Conservation (phyloP, 2,113 vertebrate species). For the Odontophorus gujanensis region DNA sequence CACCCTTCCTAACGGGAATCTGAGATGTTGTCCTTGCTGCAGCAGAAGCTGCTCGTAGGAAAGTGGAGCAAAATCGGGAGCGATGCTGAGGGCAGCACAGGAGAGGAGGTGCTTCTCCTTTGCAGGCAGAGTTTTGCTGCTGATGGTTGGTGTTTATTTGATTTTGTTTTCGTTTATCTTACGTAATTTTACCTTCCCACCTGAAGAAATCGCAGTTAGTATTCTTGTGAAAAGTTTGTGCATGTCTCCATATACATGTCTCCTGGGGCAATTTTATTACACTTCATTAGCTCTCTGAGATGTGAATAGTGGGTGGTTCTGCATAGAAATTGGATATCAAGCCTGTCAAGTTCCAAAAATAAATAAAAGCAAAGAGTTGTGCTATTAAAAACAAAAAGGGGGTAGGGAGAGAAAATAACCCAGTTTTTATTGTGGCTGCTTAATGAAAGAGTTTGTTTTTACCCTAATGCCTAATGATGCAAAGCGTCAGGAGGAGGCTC, state of each 20-base stretch:
- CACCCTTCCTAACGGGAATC: not conserved
- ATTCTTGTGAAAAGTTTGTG: not conserved
- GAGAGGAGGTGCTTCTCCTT: not conserved
- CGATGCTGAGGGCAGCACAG: not conserved
- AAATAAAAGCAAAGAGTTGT: constrained; percentile 13
- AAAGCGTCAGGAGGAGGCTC: not conserved
- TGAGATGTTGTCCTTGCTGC: not conserved
- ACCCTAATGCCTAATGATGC: not conserved
- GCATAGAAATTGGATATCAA: not conserved
- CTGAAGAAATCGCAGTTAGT: not conserved
- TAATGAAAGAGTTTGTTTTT: constrained; percentile 11
- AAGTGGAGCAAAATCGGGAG: not conserved
- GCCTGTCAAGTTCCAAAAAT: constrained; percentile 6
- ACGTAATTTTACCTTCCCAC: not conserved
- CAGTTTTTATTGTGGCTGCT: not conserved
- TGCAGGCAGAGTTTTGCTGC: not conserved
- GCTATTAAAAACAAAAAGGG: not conserved
- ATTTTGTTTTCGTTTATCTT: not conserved
- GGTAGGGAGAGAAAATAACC: not conserved
- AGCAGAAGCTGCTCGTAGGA: not conserved
- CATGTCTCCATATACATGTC: not conserved
- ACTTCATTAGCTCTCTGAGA: constrained; percentile 12
- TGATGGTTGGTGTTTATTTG: not conserved
- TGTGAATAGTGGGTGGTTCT: constrained; percentile 11
- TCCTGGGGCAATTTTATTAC: constrained; percentile 2